Conservation (phyloP, 2,797 vertebrate genomes). For the Nothura maculosa region DNA sequence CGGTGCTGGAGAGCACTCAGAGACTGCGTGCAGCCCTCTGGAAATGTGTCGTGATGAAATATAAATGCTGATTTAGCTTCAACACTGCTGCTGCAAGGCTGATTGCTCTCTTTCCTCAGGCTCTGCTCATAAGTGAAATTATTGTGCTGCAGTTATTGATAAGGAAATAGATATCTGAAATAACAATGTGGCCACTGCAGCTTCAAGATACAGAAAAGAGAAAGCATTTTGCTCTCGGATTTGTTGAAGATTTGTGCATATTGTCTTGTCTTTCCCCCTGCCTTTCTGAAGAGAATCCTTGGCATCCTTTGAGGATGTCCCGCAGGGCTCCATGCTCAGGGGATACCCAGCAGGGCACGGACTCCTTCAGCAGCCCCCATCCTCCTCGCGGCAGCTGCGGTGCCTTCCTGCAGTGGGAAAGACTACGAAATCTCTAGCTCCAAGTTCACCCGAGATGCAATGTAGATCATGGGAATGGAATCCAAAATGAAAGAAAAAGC, state of each 20-base stretch:
- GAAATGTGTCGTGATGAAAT: not conserved
- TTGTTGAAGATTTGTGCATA: not conserved
- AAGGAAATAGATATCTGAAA: not conserved
- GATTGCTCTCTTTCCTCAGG: not conserved
- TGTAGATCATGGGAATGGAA: slow-evolving; percentile 9
- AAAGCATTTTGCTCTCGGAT: not conserved
- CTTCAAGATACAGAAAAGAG: not conserved
- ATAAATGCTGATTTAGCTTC: not conserved
- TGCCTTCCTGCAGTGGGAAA: not conserved
- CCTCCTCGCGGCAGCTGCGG: not conserved
- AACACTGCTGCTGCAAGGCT: not conserved
- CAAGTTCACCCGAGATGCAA: not conserved
- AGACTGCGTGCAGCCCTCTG: not conserved
- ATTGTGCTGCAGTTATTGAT: not conserved
- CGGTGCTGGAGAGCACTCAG: not conserved
- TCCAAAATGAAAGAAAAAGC: not conserved
- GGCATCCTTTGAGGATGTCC: not conserved
- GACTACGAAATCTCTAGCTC: not conserved
- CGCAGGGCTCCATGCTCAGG: not conserved
- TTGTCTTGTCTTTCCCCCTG: not conserved
- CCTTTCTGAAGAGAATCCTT: not conserved
- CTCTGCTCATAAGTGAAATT: not conserved
- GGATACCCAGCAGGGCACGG: not conserved
- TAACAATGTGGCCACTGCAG: not conserved
- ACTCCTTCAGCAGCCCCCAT: not conserved